phyloP scores from a whole-genome alignment of 2,888 invertebrate genomes.

The Eutolmus rufibarbis region DNA sequence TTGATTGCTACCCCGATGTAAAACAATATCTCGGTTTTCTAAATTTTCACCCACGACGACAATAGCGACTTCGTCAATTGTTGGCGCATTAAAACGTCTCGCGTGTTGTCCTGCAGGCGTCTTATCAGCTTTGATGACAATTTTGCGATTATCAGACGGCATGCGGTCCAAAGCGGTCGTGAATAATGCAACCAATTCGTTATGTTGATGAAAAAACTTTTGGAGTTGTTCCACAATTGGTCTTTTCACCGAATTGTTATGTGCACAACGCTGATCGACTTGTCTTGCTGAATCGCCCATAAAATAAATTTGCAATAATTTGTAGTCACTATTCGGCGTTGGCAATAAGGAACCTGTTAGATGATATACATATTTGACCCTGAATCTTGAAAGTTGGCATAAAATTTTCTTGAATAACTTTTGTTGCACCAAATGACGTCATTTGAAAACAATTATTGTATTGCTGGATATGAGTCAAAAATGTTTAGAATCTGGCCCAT shows the following conservation, averaged over 20 bases:
- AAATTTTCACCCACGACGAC: constrained; percentile 53
- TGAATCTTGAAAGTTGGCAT: constrained; percentile 34
- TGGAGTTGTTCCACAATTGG: constrained; percentile 47
- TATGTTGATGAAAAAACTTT: constrained; percentile 34
- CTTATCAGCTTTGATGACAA: constrained; percentile 56
- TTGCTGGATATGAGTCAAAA: constrained; percentile 37
- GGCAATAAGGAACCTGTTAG: constrained; percentile 8
- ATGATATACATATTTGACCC: constrained; percentile 14
- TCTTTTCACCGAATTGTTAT: constrained; percentile 1
- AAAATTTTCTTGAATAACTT: constrained; percentile 42
- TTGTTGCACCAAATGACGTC: constrained; percentile 37
- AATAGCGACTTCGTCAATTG: constrained; percentile 56
- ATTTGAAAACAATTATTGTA: constrained; percentile 39
- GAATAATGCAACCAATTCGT: constrained; percentile 52
- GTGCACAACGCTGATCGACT: background rate
- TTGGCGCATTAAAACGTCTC: constrained; percentile 56
- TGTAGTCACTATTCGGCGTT: constrained; percentile 19
- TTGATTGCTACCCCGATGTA: constrained; percentile 47
- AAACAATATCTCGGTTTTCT: constrained; percentile 54
- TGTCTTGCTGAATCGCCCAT: constrained; percentile 36
- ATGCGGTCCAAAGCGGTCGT: constrained; percentile 52
- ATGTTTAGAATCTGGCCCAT: constrained; percentile 43
- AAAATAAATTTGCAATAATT: constrained; percentile 37
- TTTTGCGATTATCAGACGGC: constrained; percentile 54
- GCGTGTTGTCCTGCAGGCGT: constrained; percentile 53